Base-by-base conservation (phyloP, 2,797 vertebrate species). In the Lacerta viridis region DNA sequence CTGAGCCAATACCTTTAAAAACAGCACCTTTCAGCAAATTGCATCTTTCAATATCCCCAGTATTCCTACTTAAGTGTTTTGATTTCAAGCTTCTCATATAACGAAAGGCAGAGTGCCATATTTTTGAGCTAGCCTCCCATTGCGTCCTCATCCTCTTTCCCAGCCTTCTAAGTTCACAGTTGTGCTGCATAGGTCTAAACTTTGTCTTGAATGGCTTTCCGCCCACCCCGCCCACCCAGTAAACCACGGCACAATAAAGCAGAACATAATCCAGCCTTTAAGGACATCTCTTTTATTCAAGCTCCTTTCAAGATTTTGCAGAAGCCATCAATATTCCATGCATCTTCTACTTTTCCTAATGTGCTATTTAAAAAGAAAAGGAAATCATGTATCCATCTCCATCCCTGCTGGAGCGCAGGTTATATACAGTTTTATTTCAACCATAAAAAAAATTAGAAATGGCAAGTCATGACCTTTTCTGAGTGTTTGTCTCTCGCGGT, bases 331-430 rank as follows among this genome's bases (percentile, higher is more conserved):
- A 27, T 93, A 18, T 36, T 77, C 83, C 83, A 87, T 89, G 7
- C 41, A 87, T 87, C 64, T 9, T 18, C 85, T 0, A 0, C 15
- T 86, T 81, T 88, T 87, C 61, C 66, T 86, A 36, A 36, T 46
- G n/a, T 43, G 2, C 33, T n/a, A 0, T 72, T 39, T 0, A 1
- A 59, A 88, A 83, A 55, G 87, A 91, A 59, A 88, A 83, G 43
- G 86, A 91, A 83, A 83, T 41, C 36, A 69, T 39, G 69, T 89
- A 92, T 87, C 1, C 66, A 29, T 41, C 80, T 85, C 86, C 83
- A 71, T 88, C 11, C n/a, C 0, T 25, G 83, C 46, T 85, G 46
- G 69, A 41, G 23, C 86, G 76, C 29, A 64, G 61, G 61, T 23
- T 64, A 64, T 77, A 8, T 23, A 61, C 64, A 36, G 33, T n/a